Evolutionary conservation across 2,797 vertebrate species (phyloP).

Genomic region (Trichosurus vulpecula): DNA sequence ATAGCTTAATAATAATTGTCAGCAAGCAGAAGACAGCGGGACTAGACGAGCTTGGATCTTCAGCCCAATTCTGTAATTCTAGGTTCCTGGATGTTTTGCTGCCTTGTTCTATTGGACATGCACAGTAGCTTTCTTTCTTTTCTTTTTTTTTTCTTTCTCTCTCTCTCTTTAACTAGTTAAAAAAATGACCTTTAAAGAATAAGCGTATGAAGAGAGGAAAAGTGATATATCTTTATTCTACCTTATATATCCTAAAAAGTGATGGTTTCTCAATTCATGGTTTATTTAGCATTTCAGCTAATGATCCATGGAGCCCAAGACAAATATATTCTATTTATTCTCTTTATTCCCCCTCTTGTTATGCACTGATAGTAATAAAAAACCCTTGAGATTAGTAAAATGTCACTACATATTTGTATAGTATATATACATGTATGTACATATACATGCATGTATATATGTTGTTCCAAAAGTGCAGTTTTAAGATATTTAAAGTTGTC

Average conservation of each 20-base stretch:
- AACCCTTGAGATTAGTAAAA: neutral
- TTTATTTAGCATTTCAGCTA: neutral
- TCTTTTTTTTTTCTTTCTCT: no score
- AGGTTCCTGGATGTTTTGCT: neutral
- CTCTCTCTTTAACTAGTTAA: neutral
- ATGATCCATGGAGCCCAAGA: neutral
- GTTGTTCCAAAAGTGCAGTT: neutral
- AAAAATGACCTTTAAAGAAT: conserved; percentile 6
- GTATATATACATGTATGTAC: no score
- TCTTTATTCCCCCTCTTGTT: neutral
- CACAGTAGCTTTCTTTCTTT: neutral
- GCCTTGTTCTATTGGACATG: neutral
- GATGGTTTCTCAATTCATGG: neutral
- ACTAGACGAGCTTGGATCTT: neutral
- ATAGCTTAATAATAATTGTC: neutral
- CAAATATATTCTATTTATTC: neutral
- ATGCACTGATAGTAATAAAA: conserved; percentile 8
- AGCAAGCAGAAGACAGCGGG: neutral
- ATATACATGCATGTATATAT: neutral
- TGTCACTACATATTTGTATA: neutral
- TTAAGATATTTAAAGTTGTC: neutral
- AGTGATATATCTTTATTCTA: neutral
- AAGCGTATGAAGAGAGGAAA: conserved; percentile 1
- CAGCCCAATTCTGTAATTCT: neutral
- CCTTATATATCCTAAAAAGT: neutral